Evolutionary conservation across 2,888 invertebrate genomes (phyloP).

Genomic region (Amiota communis): DNA sequence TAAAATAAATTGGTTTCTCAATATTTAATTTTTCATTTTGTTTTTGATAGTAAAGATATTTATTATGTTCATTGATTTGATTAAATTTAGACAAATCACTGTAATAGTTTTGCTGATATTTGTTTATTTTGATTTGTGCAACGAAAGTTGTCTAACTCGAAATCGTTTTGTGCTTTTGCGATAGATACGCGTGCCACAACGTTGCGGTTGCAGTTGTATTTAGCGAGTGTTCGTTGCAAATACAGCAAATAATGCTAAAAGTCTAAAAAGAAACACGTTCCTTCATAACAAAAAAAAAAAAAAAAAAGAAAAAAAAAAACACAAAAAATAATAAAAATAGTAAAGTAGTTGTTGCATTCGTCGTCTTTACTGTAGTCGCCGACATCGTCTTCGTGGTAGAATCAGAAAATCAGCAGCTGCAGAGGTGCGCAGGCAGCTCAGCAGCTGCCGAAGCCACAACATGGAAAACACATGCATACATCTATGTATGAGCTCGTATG

Average conservation of each 20-base stretch:
- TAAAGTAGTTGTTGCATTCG: conserved; percentile 40
- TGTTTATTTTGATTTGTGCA: conserved; percentile 36
- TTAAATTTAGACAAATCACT: conserved; percentile 22
- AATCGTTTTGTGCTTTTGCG: conserved; percentile 49
- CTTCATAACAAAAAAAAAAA: conserved; percentile 35
- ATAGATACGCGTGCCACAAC: conserved; percentile 72
- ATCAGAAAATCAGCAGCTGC: conserved; percentile 34
- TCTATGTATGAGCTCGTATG: too few species aligned
- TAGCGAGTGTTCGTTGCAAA: conserved; percentile 72
- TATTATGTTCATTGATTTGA: conserved; percentile 22
- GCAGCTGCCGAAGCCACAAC: neutral
- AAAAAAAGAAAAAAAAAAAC: conserved; percentile 38
- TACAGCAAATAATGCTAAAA: conserved; percentile 71
- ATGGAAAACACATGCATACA: neutral
- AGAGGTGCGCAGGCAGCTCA: conserved; percentile 34
- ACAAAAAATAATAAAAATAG: conserved; percentile 47
- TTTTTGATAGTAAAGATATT: conserved; percentile 28
- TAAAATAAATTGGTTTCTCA: too few species aligned
- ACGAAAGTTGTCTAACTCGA: conserved; percentile 11
- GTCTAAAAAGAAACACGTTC: conserved; percentile 68
- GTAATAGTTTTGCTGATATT: conserved; percentile 29
- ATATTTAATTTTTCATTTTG: neutral
- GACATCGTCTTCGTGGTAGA: conserved; percentile 46
- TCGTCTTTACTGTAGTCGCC: conserved; percentile 42
- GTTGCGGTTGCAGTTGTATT: conserved; percentile 72